Evolutionary conservation across 2,888 invertebrate species (phyloP).

Genomic region (Liposcelis brunnea): DNA sequence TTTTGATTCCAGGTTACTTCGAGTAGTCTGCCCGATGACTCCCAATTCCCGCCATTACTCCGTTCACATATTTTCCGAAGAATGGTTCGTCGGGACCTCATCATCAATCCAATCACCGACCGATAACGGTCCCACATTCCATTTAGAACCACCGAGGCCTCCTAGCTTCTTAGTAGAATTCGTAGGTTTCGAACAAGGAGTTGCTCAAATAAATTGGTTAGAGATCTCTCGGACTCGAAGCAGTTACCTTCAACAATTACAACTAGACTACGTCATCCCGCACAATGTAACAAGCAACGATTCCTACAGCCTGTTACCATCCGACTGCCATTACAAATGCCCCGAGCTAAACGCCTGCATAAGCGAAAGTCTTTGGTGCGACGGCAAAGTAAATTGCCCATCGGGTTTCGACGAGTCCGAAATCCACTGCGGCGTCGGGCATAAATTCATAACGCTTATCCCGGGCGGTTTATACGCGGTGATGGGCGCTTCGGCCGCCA

Average conservation of each 20-base stretch:
- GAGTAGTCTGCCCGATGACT: conserved; percentile 56
- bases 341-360: conserved; percentile 63
- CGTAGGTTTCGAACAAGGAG: conserved; percentile 52
- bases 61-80: conserved; percentile 63
- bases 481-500: conserved; percentile 11
- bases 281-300: conserved; percentile 11
- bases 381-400: conserved; percentile 47
- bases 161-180: conserved; percentile 45
- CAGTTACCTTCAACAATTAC: conserved; percentile 39
- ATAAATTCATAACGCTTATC: conserved; percentile 16
- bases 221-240: conserved; percentile 47
- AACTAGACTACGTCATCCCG: conserved; percentile 17
- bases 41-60: conserved; percentile 46
- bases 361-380: conserved; percentile 54
- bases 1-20: conserved; percentile 28
- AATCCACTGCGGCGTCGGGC: conserved; percentile 38
- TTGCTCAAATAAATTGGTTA: conserved; percentile 62
- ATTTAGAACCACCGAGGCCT: conserved; percentile 20
- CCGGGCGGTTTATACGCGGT: conserved; percentile 9
- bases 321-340: conserved; percentile 40
- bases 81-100: conserved; percentile 41
- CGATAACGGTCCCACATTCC: conserved; percentile 20
- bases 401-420: conserved; percentile 54
- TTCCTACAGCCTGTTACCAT: background rate
- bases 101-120: conserved; percentile 16